These are phyloP conservation scores for Eupleurogrammus muticus DNA, from an alignment of 2,797 vertebrate genomes.

Conservation along the genomic window DNA sequence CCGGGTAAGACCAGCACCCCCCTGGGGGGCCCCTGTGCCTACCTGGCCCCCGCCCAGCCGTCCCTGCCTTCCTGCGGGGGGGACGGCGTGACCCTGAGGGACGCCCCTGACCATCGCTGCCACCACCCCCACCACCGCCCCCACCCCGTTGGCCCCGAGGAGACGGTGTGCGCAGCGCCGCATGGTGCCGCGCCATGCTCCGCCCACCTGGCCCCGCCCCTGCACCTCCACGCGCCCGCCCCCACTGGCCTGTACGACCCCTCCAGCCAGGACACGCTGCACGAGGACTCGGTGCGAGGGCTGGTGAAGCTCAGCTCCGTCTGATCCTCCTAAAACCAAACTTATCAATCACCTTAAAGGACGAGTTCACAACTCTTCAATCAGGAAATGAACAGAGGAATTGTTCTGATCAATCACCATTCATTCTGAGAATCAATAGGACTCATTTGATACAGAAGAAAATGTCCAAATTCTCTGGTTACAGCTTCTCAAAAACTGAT, in stretches of 20 bases:
- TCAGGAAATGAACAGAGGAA: too few species aligned
- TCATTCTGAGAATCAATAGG: too few species aligned
- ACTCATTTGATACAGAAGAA: too few species aligned
- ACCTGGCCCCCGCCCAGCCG: constrained; percentile 87
- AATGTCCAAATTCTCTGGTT: too few species aligned
- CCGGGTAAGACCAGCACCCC: constrained; percentile 83
- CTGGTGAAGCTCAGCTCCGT: constrained; percentile 96
- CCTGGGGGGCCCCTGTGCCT: constrained; percentile 87
- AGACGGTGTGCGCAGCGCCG: constrained; percentile 86
- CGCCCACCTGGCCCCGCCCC: constrained; percentile 63
- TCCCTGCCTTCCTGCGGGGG: constrained; percentile 85
- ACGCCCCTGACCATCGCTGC: constrained; percentile 77
- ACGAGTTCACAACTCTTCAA: background rate
- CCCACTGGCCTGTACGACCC: constrained; percentile 76
- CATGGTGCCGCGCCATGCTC: constrained; percentile 73
- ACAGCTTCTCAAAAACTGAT: too few species aligned
- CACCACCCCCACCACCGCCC: constrained; percentile 77
- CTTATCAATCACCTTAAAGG: background rate
- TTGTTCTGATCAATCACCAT: too few species aligned
- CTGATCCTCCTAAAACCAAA: constrained; percentile 70
- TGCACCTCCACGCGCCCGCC: constrained; percentile 28
- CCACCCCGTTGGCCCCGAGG: constrained; percentile 90
- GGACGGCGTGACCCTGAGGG: constrained; percentile 75
- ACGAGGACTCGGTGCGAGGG: constrained; percentile 94
- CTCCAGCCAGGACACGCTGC: constrained; percentile 92